phyloP scores from a whole-genome alignment of 2,888 invertebrate species.

The Chironomus tentans region DNA sequence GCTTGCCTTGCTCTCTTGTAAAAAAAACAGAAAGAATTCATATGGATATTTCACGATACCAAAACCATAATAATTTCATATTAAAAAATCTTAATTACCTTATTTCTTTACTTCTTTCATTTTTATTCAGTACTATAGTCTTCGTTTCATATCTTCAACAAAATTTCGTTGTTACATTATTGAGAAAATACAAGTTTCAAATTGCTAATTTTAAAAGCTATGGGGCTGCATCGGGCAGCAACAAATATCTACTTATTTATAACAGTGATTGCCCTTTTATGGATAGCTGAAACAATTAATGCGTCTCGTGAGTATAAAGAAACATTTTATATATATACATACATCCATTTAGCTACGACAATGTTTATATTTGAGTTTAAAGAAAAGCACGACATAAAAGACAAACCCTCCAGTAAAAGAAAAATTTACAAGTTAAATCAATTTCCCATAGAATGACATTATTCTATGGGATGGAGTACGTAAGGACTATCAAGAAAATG shows the following conservation, averaged over 20 bases:
- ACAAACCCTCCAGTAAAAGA: too few relatives aligned
- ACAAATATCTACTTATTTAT: not conserved
- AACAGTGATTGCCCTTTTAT: constrained; percentile 14
- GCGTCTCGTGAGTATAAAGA: constrained; percentile 22
- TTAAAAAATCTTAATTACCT: not conserved
- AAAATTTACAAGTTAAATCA: too few relatives aligned
- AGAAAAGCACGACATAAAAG: not conserved
- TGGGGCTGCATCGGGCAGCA: constrained; percentile 21
- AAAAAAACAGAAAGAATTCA: not conserved
- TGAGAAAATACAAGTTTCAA: not conserved
- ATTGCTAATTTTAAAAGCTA: constrained; percentile 1
- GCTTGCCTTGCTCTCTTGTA: not conserved
- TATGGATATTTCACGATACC: not conserved
- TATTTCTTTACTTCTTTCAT: not conserved
- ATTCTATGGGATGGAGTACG: too few relatives aligned
- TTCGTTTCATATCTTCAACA: not conserved
- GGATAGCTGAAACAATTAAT: constrained; percentile 21
- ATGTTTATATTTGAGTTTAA: too few relatives aligned
- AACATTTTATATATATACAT: not conserved
- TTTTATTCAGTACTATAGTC: not conserved
- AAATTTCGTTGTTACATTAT: not conserved
- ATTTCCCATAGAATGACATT: too few relatives aligned
- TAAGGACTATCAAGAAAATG: too few relatives aligned
- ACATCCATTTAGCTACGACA: too few relatives aligned
- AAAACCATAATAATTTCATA: not conserved